Percentiles rank a stretch among this genome's conserved stretches.
phyloP scores from a whole-genome alignment of 1,140 invertebrate species.

The Batillaria attramentaria region DNA sequence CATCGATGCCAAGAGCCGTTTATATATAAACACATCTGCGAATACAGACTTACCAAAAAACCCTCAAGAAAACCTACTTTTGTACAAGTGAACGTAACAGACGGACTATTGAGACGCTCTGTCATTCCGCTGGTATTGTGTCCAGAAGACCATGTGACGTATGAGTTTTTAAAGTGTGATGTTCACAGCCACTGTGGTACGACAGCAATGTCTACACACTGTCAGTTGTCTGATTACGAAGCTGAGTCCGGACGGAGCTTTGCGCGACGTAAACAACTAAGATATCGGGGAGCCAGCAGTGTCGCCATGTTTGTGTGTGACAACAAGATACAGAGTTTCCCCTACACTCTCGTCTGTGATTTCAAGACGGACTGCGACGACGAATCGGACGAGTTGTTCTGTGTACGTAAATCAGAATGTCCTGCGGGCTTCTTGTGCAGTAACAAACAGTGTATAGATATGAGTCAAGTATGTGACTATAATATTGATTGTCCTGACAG shows the following conservation, averaged over 20 bases:
- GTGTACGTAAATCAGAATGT: background rate
- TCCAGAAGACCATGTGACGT: background rate
- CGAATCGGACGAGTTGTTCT: slow-evolving; percentile 20
- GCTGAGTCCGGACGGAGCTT: too few species aligned
- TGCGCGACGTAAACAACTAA: too few species aligned
- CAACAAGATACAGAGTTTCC: background rate
- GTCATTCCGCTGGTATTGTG: background rate
- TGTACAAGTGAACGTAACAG: too few species aligned
- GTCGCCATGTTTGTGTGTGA: slow-evolving; percentile 14
- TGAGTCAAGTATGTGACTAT: background rate
- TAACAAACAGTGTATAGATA: slow-evolving; percentile 3
- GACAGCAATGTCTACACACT: background rate
- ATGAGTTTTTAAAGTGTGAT: slow-evolving; percentile 13
- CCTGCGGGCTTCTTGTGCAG: background rate
- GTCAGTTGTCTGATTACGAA: background rate
- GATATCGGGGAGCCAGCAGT: too few species aligned
- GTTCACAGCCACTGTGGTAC: background rate
- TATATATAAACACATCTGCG: background rate
- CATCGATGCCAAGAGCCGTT: too few species aligned
- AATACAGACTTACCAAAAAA: background rate
- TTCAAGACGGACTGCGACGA: slow-evolving; percentile 25
- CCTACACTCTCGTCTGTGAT: slow-evolving; percentile 21
- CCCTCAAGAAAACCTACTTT: background rate
- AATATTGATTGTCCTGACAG: slow-evolving; percentile 14
- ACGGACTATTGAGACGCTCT: background rate